Conservation (phyloP, 2,888 invertebrate genomes). For the Cheilosia scutellata region DNA sequence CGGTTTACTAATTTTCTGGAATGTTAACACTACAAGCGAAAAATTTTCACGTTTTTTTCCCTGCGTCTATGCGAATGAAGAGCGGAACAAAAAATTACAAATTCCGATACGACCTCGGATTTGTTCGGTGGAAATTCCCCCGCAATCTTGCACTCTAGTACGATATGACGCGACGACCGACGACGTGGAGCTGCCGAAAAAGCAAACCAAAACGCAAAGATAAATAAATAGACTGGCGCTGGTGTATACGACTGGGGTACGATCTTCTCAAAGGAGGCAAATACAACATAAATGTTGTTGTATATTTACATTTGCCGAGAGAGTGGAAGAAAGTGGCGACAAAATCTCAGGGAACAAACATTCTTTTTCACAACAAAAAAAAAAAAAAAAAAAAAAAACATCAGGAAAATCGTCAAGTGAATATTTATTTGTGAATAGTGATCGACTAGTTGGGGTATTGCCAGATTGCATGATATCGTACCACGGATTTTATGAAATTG, state of each 20-base stretch:
- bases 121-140: conserved; percentile 59
- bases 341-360: conserved; percentile 68
- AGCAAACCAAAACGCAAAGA: conserved; percentile 71
- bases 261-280: conserved; percentile 59
- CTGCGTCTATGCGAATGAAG: conserved; percentile 21
- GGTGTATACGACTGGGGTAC: conserved; percentile 23
- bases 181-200: conserved; percentile 63
- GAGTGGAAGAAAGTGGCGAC: conserved; percentile 73
- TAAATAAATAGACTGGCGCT: conserved; percentile 72
- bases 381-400: conserved; percentile 27
- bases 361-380: conserved; percentile 32
- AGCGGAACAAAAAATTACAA: conserved; percentile 24
- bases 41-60: conserved; percentile 49
- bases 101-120: conserved; percentile 40
- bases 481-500: neutral
- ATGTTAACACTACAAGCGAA: conserved; percentile 49
- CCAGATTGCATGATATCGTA: conserved; percentile 31
- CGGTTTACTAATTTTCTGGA: neutral
- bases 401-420: conserved; percentile 44
- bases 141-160: conserved; percentile 44
- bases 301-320: conserved; percentile 70
- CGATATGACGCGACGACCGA: conserved; percentile 50
- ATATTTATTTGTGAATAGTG: conserved; percentile 41
- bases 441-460: conserved; percentile 30
- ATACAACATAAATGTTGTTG: conserved; percentile 55